Evolutionary conservation across 2,888 invertebrate genomes (phyloP).

Genomic region (Calephelis perditalis): DNA sequence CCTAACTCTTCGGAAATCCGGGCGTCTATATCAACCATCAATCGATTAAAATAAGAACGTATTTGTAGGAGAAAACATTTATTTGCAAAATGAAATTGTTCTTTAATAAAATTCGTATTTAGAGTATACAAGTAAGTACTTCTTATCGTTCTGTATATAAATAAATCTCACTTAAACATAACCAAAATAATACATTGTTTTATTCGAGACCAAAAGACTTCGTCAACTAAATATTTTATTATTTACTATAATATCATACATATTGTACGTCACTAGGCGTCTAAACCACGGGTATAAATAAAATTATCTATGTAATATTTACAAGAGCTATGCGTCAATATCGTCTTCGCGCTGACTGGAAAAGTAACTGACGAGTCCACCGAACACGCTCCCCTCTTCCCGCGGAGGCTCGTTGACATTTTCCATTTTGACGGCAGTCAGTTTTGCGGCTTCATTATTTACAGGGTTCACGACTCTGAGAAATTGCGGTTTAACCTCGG

Average conservation of each 20-base stretch:
- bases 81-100: constrained; percentile 69
- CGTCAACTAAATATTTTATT: constrained; percentile 44
- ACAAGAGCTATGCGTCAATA: constrained; percentile 79
- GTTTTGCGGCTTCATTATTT: constrained; percentile 21
- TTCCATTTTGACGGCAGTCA: constrained; percentile 21
- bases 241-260: constrained; percentile 55
- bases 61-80: constrained; percentile 68
- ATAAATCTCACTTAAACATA: constrained; percentile 76
- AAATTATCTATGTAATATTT: constrained; percentile 52
- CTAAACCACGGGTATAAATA: constrained; percentile 44
- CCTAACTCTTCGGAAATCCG: too few relatives aligned
- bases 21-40: too few relatives aligned
- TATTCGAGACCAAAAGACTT: constrained; percentile 73
- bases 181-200: constrained; percentile 71
- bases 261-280: constrained; percentile 35
- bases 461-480: constrained; percentile 27
- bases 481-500: constrained; percentile 31
- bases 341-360: constrained; percentile 94
- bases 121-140: constrained; percentile 75
- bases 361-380: constrained; percentile 94
- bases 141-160: constrained; percentile 69
- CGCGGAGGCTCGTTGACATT: constrained; percentile 41
- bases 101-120: constrained; percentile 72
- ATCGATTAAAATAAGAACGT: too few relatives aligned
- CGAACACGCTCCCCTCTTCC: constrained; percentile 87